A percentile compares a stretch with the other conserved stretches of the same genome.
Evolutionary conservation across 2,797 vertebrate species (phyloP).

Genomic region (Oryzias dopingdopingensis): DNA sequence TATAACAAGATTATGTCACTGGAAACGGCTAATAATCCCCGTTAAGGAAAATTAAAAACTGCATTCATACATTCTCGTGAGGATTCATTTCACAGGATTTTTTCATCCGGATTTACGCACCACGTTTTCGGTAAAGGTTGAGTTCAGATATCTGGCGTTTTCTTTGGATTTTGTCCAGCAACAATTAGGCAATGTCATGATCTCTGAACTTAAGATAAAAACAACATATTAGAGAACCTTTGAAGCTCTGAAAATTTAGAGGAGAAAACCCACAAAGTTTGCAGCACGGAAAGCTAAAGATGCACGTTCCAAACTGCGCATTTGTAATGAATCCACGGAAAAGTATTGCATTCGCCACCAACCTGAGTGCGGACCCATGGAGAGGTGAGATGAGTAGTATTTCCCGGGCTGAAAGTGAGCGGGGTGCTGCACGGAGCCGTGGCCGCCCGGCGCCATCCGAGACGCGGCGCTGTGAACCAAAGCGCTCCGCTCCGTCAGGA

Average conservation of each 20-base stretch:
- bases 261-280: conserved; percentile 39
- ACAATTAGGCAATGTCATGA: too few relatives aligned
- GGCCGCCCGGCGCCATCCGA: conserved; percentile 81
- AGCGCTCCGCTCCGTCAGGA: conserved; percentile 88
- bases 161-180: too few relatives aligned
- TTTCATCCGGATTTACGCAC: too few relatives aligned
- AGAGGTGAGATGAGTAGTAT: conserved; percentile 89
- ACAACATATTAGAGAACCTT: neutral
- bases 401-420: conserved; percentile 91
- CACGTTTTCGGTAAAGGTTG: too few relatives aligned
- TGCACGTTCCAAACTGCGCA: conserved; percentile 1
- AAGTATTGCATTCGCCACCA: conserved; percentile 54
- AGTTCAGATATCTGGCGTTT: too few relatives aligned
- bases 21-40: conserved; percentile 46
- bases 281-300: conserved; percentile 45
- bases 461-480: conserved; percentile 86
- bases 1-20: conserved; percentile 53
- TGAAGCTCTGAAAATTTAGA: conserved; percentile 40
- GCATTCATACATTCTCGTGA: too few relatives aligned
- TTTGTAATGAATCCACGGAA: conserved; percentile 12
- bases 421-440: conserved; percentile 84
- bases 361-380: conserved; percentile 95
- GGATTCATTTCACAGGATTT: too few relatives aligned
- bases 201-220: too few relatives aligned
- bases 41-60: conserved; percentile 23